phyloP scores from a whole-genome alignment of 2,113 vertebrate genomes.

The Mionectes macconnelli region DNA sequence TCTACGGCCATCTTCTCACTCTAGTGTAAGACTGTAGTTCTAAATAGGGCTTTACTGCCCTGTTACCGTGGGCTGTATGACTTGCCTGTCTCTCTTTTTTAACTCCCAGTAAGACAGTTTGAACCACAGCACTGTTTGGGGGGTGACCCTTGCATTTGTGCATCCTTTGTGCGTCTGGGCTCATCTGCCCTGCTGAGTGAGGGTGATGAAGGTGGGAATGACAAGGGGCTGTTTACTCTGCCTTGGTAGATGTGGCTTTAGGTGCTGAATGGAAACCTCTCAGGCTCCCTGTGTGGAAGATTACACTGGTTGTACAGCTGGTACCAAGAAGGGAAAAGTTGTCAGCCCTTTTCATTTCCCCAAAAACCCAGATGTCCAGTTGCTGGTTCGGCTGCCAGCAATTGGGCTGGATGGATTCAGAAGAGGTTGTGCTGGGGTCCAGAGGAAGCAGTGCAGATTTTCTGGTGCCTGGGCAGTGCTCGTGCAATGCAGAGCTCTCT shows the following conservation, averaged over 20 bases:
- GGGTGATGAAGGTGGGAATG: neutral
- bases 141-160: neutral
- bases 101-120: neutral
- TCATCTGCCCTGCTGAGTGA: neutral
- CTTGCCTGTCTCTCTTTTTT: neutral
- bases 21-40: neutral
- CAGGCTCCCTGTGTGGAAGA: neutral
- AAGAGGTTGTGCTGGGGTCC: neutral
- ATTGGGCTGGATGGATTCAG: neutral
- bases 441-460: neutral
- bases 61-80: neutral
- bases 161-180: neutral
- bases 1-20: neutral
- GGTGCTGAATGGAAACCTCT: neutral
- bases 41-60: neutral
- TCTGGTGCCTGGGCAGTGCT: neutral
- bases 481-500: rapidly evolving
- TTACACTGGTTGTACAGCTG: rapidly evolving
- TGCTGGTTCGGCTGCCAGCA: neutral
- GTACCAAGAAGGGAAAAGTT: neutral
- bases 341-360: neutral
- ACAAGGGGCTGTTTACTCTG: neutral
- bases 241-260: neutral
- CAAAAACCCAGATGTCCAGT: too few species aligned
- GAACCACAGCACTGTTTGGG: neutral